Evolutionary conservation across 2,797 vertebrate genomes (phyloP).

Genomic region (Leptatherina wallacei): DNA sequence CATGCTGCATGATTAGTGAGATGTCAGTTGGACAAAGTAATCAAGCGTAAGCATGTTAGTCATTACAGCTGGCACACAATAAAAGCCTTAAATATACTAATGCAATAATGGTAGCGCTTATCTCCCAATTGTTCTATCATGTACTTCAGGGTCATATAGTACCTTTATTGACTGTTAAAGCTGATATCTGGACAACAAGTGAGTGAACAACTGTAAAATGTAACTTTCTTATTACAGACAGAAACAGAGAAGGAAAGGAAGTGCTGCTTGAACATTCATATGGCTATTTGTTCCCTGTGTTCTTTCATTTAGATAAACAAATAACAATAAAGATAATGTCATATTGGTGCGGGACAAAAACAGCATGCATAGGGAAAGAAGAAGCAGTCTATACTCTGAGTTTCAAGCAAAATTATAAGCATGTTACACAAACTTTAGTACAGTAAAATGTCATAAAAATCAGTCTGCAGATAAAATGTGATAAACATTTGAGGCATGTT

Average conservation of each 20-base stretch:
- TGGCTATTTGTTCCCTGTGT: constrained; percentile 1
- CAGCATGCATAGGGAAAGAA: neutral
- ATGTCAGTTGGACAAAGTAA: constrained; percentile 13
- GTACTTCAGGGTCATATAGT: constrained; percentile 8
- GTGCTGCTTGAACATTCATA: neutral
- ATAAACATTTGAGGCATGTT: neutral
- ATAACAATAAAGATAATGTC: constrained; percentile 31
- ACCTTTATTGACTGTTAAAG: constrained; percentile 30
- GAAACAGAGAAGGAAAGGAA: neutral
- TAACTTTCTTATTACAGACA: neutral
- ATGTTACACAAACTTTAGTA: neutral
- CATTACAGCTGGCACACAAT: constrained; percentile 8
- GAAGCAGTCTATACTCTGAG: neutral
- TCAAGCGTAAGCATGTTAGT: constrained; percentile 32
- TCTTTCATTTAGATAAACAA: constrained; percentile 18
- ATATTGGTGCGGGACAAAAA: neutral
- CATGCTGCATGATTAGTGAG: constrained; percentile 6
- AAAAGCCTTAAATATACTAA: constrained; percentile 23
- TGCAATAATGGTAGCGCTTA: constrained; percentile 36
- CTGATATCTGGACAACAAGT: constrained; percentile 16
- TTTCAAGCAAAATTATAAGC: neutral
- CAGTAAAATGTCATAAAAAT: neutral
- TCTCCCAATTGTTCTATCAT: constrained; percentile 27
- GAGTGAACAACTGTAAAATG: constrained; percentile 17
- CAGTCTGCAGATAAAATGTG: neutral